Base-by-base conservation (phyloP, 2,113 vertebrate genomes). In the Thamnaconus septentrionalis region DNA sequence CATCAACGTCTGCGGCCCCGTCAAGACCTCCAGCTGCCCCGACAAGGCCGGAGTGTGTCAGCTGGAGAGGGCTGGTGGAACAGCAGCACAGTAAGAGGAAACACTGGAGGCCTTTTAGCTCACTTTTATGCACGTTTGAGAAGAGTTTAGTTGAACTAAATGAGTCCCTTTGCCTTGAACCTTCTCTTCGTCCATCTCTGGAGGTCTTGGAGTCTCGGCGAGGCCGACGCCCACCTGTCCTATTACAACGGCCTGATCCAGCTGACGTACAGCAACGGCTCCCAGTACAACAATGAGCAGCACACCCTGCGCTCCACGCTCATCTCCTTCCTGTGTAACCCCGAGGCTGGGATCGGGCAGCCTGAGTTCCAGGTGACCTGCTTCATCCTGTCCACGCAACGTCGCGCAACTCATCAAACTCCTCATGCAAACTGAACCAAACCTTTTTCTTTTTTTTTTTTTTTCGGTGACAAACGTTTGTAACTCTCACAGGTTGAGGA, bases 231-330 rank as follows among this genome's bases (percentile, higher is more conserved):
- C 6, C 93, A 59, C n/a, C 93, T 98, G 67, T 93, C 93, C 0
- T 99, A 99, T 75, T 98, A 98, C 1, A 88, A 99, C 47, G 96
- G 96, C 7, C 90, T 98, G 80, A 94, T 99, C 84, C 93, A 98
- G 82, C 64, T 99, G 68, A 86, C 42, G 46, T 98, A 99, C 83
- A 87, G 1, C 45, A 91, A 94, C 0, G 97, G 97, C 31, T 92
- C 94, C 0, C 66, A 81, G 49, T 99, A 99, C 73, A 98, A 96
- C 42, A 64, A 96, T 43, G 51, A 81, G 4, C 73, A 90, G 3
- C 94, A 90, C 67, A 96, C 94, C 0, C 89, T 46, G 0, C 88
- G 97, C 44, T 90, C 95, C 47, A 94, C 97, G 0, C 86, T 93
- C 42, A 95, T 99, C 86, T 96, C 95, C 56, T 99, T 99, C 61